These are phyloP conservation scores for Babyrousa celebensis DNA, from an alignment of 2,797 vertebrate species.

Conservation along the genomic window DNA sequence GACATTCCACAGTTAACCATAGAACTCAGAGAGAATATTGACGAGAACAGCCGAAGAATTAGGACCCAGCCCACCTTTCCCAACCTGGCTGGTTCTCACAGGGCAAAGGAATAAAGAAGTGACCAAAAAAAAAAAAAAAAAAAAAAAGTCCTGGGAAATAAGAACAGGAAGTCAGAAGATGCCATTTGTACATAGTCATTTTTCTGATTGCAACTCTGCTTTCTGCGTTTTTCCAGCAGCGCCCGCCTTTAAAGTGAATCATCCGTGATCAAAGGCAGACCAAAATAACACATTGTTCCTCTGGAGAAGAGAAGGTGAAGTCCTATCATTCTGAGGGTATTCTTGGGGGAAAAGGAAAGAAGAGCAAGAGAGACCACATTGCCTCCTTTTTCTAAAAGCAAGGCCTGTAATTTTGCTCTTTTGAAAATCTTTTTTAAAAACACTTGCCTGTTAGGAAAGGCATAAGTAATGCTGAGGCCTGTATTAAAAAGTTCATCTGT, in stretches of 20 bases:
- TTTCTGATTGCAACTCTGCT: conserved; percentile 76
- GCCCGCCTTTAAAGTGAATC: conserved; percentile 82
- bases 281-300: conserved; percentile 81
- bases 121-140: neutral
- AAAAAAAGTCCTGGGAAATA: conserved; percentile 46
- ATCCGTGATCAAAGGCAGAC: conserved; percentile 76
- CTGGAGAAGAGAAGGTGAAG: conserved; percentile 47
- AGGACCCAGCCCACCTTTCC: neutral
- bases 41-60: neutral
- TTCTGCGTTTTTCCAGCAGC: conserved; percentile 78
- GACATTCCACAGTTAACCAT: neutral
- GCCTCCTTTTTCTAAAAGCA: conserved; percentile 78
- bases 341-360: conserved; percentile 63
- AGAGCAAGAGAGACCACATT: conserved; percentile 57
- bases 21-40: conserved; percentile 1
- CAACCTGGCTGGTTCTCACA: neutral
- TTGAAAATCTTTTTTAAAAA: conserved; percentile 80
- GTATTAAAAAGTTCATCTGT: conserved; percentile 56
- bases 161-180: conserved; percentile 67
- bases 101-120: conserved; percentile 23
- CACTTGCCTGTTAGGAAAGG: conserved; percentile 60
- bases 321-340: conserved; percentile 70
- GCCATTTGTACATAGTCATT: conserved; percentile 68
- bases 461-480: neutral
- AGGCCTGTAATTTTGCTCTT: conserved; percentile 82